These are phyloP conservation scores for Phrynocephalus versicolor DNA, from an alignment of 2,113 vertebrate genomes.

Conservation along the genomic window DNA sequence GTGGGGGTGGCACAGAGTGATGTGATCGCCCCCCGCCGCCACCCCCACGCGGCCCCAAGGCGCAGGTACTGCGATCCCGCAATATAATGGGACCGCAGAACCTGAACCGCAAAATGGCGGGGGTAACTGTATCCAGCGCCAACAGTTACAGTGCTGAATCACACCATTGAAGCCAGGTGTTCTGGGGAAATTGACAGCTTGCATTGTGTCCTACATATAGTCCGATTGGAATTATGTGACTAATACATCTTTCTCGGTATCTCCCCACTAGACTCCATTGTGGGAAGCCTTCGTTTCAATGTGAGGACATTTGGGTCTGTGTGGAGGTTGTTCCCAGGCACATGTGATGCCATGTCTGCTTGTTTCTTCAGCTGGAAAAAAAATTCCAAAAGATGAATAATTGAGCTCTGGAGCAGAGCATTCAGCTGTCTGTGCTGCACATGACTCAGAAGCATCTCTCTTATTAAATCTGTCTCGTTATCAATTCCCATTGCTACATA, in stretches of 20 bases:
- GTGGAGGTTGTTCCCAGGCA: conserved; percentile 39
- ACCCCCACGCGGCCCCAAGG: too few relatives aligned
- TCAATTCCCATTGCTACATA: conserved; percentile 22
- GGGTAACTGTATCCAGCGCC: too few relatives aligned
- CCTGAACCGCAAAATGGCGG: too few relatives aligned
- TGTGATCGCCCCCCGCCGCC: too few relatives aligned
- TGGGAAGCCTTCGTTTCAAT: background rate
- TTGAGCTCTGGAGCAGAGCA: conserved; percentile 50
- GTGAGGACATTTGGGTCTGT: background rate
- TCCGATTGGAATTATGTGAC: background rate
- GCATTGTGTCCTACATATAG: background rate
- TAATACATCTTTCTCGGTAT: background rate
- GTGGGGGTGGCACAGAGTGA: too few relatives aligned
- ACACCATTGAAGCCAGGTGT: background rate
- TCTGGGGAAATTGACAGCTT: too few relatives aligned
- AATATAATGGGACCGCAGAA: too few relatives aligned
- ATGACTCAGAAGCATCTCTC: background rate
- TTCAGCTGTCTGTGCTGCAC: conserved; percentile 54
- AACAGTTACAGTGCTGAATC: background rate
- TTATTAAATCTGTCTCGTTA: conserved; percentile 33
- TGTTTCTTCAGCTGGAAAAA: conserved; percentile 62
- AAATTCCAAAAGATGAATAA: conserved; percentile 63
- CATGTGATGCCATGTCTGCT: conserved; percentile 40
- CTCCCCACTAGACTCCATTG: background rate
- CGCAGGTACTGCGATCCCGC: too few relatives aligned